Percentiles rank a stretch among this genome's conserved stretches.
Evolutionary conservation across 2,797 vertebrate species (phyloP).

Genomic region (Sternotherus odoratus): DNA sequence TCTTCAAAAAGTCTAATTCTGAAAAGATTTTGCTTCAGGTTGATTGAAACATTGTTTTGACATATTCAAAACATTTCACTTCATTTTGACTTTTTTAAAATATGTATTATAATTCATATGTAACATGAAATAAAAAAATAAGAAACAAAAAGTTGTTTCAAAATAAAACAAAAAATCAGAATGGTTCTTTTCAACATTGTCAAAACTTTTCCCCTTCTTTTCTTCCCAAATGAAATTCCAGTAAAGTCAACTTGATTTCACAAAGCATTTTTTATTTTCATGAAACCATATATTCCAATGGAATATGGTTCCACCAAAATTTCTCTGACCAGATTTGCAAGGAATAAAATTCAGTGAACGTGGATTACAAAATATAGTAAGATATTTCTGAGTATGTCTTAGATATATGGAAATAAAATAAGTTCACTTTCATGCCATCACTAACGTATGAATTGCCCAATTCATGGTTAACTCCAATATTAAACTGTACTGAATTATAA

Average conservation of each 20-base stretch:
- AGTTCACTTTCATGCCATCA: neutral
- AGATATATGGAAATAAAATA: neutral
- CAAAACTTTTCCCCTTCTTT: neutral
- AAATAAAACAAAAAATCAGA: conserved; percentile 26
- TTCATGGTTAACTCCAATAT: neutral
- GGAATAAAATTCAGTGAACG: neutral
- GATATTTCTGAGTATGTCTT: neutral
- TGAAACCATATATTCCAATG: neutral
- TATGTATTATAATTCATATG: neutral
- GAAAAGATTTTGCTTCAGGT: neutral
- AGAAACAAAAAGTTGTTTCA: conserved; percentile 16
- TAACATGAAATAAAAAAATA: neutral
- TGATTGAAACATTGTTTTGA: conserved; percentile 46
- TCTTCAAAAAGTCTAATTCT: neutral
- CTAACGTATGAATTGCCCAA: neutral
- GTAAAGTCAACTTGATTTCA: conserved; percentile 2
- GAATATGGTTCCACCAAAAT: neutral
- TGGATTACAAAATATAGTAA: neutral
- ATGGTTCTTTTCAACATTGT: neutral
- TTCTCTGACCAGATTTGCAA: neutral
- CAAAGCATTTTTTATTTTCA: conserved; percentile 19
- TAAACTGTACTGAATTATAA: neutral
- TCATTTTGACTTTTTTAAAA: conserved; percentile 17
- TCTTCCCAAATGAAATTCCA: neutral
- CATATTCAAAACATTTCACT: conserved; percentile 25